Conservation (phyloP, 92 coral and sea anemone species). For the Phenganax subtilis region DNA sequence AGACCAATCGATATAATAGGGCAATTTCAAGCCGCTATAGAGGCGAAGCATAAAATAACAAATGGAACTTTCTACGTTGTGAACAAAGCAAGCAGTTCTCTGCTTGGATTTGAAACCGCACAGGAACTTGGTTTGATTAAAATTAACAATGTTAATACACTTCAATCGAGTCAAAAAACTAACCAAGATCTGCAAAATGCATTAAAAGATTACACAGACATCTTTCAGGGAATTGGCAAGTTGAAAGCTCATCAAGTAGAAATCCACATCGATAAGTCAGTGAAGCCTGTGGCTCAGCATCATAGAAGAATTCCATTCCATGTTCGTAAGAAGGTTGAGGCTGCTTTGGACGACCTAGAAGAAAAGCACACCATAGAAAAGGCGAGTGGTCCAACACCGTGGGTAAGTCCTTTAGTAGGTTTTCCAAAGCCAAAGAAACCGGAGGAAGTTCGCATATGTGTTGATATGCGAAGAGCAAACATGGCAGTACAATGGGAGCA, state of each 20-base stretch:
- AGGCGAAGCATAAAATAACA: not conserved
- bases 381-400: conserved; percentile 28
- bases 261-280: conserved; percentile 49
- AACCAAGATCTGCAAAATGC: conserved; percentile 1
- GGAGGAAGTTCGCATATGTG: conserved; percentile 22
- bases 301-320: conserved; percentile 42
- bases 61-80: conserved; percentile 29
- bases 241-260: conserved; percentile 43
- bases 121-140: conserved; percentile 34
- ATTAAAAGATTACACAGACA: conserved; percentile 36
- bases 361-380: conserved; percentile 15
- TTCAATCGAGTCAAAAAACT: not conserved
- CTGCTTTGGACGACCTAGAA: conserved; percentile 12
- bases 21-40: not conserved
- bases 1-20: no score
- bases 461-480: conserved; percentile 11
- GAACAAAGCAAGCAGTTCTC: conserved; percentile 34
- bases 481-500: conserved; percentile 6
- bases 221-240: conserved; percentile 51
- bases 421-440: conserved; percentile 15
- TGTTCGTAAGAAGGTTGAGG: not conserved
- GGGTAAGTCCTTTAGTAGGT: conserved; percentile 17
- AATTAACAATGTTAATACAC: conserved; percentile 23
- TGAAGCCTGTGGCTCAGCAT: conserved; percentile 46
- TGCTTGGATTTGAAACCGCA: conserved; percentile 38